These are phyloP conservation scores for Tinea semifulvella DNA, from an alignment of 2,888 invertebrate genomes.

Conservation along the genomic window DNA sequence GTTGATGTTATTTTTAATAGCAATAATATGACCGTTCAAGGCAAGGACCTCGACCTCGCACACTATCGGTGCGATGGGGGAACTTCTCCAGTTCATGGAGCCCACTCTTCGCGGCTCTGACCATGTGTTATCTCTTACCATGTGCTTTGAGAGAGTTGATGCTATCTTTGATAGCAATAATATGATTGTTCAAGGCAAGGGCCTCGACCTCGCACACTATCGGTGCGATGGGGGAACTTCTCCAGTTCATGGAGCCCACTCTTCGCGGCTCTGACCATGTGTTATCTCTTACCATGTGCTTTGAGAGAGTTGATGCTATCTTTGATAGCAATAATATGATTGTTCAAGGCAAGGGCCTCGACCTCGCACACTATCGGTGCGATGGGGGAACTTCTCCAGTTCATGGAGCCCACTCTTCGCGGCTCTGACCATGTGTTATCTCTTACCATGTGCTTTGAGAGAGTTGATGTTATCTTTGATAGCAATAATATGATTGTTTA, in stretches of 20 bases:
- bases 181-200: conserved; percentile 80
- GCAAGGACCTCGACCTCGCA: conserved; percentile 89
- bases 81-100: conserved; percentile 73
- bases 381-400: conserved; percentile 72
- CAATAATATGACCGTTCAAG: no score
- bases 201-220: conserved; percentile 85
- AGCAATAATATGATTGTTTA: conserved; percentile 70
- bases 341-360: conserved; percentile 86
- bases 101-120: no score
- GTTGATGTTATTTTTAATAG: no score
- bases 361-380: conserved; percentile 82
- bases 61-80: conserved; percentile 74
- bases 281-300: conserved; percentile 75
- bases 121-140: no score
- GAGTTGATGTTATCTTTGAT: conserved; percentile 75
- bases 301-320: conserved; percentile 76
- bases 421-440: no score
- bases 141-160: conserved; percentile 72
- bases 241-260: conserved; percentile 72
- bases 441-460: conserved; percentile 76
- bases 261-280: no score
- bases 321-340: conserved; percentile 67
- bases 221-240: conserved; percentile 73
- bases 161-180: conserved; percentile 73
- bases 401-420: conserved; percentile 70